A percentile compares a stretch with the other conserved stretches of the same genome.
phyloP scores from a whole-genome alignment of 1,140 invertebrate genomes.

The Drosophila nigromelanica region DNA sequence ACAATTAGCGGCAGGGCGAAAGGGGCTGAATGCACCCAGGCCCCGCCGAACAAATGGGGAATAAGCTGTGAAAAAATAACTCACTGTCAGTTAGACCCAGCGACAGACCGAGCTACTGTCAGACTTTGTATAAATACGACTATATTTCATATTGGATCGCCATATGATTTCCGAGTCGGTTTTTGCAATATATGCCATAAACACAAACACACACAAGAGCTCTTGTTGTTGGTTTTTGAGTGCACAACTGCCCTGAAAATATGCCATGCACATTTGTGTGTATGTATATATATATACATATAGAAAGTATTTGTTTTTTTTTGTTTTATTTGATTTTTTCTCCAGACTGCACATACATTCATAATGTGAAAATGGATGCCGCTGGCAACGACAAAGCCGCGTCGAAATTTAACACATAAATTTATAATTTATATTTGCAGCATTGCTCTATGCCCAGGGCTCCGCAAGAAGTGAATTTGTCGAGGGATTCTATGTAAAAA shows the following conservation, averaged over 20 bases:
- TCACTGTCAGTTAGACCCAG: slow-evolving; percentile 28
- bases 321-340: slow-evolving; percentile 4
- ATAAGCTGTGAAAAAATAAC: slow-evolving; percentile 1
- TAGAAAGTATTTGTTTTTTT: slow-evolving; percentile 2
- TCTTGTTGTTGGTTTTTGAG: slow-evolving; percentile 16
- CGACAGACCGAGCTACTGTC: slow-evolving; percentile 8
- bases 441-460: slow-evolving; percentile 8
- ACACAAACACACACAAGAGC: slow-evolving; percentile 20
- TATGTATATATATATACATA: neutral
- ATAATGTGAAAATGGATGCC: slow-evolving; percentile 42
- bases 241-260: slow-evolving; percentile 40
- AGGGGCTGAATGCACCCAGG: too few relatives aligned
- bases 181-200: slow-evolving; percentile 26
- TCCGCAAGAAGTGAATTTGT: neutral
- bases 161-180: neutral
- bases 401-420: slow-evolving; percentile 47
- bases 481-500: neutral
- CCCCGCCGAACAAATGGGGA: neutral
- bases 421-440: slow-evolving; percentile 53
- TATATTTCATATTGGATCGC: slow-evolving; percentile 17
- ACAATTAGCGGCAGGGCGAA: too few relatives aligned
- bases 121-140: neutral
- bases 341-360: slow-evolving; percentile 41
- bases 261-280: slow-evolving; percentile 10
- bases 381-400: slow-evolving; percentile 31